Percentiles rank a stretch among this genome's conserved stretches.
Conservation (phyloP, 2,888 invertebrate genomes). For the Drosophila cracens region DNA sequence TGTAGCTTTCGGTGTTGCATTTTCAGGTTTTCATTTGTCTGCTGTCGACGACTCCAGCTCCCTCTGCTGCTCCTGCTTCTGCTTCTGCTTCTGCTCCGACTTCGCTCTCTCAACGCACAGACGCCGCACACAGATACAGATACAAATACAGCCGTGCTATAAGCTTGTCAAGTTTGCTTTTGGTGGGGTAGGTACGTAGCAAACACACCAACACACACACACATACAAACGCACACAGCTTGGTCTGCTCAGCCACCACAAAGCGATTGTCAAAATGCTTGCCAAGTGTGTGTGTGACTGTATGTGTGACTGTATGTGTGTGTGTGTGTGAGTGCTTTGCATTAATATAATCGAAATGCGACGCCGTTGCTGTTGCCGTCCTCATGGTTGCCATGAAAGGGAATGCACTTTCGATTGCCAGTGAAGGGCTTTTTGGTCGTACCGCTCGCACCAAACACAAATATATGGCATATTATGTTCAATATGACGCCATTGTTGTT, state of each 20-base stretch:
- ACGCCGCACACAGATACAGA: slow-evolving; percentile 31
- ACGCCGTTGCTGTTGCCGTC: slow-evolving; percentile 45
- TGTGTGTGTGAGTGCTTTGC: slow-evolving; percentile 67
- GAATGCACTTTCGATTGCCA: slow-evolving; percentile 80
- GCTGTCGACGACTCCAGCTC: slow-evolving; percentile 39
- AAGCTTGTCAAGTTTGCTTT: slow-evolving; percentile 81
- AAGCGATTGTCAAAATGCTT: slow-evolving; percentile 43
- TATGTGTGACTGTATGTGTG: slow-evolving; percentile 6
- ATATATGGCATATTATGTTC: slow-evolving; percentile 77
- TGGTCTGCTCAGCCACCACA: slow-evolving; percentile 55
- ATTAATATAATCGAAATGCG: slow-evolving; percentile 80
- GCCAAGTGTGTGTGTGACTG: slow-evolving; percentile 7
- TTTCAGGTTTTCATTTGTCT: slow-evolving; percentile 63
- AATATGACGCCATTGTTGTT: slow-evolving; percentile 74
- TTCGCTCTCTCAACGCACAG: slow-evolving; percentile 43
- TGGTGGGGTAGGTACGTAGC: slow-evolving; percentile 83
- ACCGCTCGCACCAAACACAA: slow-evolving; percentile 54
- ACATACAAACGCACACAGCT: slow-evolving; percentile 23
- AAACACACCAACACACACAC: slow-evolving; percentile 37
- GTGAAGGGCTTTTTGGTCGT: slow-evolving; percentile 60
- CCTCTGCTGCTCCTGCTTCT: neutral
- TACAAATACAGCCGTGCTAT: slow-evolving; percentile 27
- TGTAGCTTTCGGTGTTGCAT: slow-evolving; percentile 62
- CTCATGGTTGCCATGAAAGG: slow-evolving; percentile 74
- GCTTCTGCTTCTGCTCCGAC: slow-evolving; percentile 11